Evolutionary conservation across 2,113 vertebrate genomes (phyloP).

Genomic region (Myotis davidii): DNA sequence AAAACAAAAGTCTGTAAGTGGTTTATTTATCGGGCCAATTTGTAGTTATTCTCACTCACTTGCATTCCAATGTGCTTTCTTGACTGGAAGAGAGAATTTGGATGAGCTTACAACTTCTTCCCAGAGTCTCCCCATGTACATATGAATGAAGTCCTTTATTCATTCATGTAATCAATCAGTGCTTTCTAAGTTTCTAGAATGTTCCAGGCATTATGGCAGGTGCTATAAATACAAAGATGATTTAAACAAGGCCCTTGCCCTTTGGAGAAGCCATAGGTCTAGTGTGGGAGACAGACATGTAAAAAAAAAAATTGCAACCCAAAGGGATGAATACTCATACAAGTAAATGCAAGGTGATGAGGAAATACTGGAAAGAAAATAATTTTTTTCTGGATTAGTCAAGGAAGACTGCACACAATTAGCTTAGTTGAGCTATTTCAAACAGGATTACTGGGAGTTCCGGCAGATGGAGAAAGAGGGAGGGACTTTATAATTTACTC

Average conservation of each 20-base stretch:
- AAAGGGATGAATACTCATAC: neutral
- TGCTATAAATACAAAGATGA: slow-evolving; percentile 43
- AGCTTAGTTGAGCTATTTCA: neutral
- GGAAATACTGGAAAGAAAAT: slow-evolving; percentile 20
- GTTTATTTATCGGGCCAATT: neutral
- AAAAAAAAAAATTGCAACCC: neutral
- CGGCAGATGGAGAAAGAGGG: neutral
- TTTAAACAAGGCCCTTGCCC: slow-evolving; percentile 11
- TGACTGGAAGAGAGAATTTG: neutral
- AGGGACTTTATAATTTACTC: neutral
- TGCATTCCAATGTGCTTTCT: neutral
- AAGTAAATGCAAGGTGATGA: neutral
- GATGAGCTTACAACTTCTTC: neutral
- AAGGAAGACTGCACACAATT: slow-evolving; percentile 15
- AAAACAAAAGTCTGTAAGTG: neutral
- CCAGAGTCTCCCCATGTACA: neutral
- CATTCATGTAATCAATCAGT: slow-evolving; percentile 41
- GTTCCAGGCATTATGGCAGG: neutral
- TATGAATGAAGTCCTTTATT: slow-evolving; percentile 19
- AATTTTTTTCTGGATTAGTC: neutral
- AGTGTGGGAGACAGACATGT: neutral
- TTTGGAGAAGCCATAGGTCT: neutral
- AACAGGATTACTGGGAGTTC: neutral
- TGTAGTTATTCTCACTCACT: neutral
- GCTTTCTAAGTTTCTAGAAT: slow-evolving; percentile 37